Percentiles rank a stretch among this genome's conserved stretches.
Evolutionary conservation across 2,888 invertebrate genomes (phyloP).

Genomic region (Drosophila gaucha): DNA sequence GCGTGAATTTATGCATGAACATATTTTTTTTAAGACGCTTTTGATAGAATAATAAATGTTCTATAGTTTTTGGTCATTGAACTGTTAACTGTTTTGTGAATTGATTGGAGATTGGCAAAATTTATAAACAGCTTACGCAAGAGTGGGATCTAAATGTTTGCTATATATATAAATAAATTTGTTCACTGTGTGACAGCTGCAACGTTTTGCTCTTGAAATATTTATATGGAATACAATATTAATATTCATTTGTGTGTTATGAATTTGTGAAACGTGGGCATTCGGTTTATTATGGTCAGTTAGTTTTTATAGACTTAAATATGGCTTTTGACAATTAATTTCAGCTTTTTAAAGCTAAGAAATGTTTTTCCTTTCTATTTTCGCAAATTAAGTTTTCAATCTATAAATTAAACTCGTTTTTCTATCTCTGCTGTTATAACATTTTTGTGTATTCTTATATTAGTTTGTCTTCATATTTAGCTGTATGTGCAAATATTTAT

Average conservation of each 20-base stretch:
- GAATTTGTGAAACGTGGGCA: not conserved
- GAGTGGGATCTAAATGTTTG: not conserved
- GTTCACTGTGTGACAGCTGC: not conserved
- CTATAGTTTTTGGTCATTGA: slow-evolving; percentile 49
- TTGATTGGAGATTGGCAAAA: slow-evolving; percentile 1
- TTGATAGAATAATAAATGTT: slow-evolving; percentile 1
- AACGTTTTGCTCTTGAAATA: not conserved
- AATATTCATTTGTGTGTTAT: not conserved
- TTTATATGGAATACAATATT: not conserved
- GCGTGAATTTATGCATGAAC: slow-evolving; percentile 46
- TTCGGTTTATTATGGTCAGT: not conserved
- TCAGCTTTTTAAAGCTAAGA: too few species aligned
- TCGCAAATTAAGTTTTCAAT: too few species aligned
- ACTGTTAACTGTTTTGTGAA: slow-evolving; percentile 29
- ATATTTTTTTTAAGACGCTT: not conserved
- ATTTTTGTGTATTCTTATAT: too few species aligned
- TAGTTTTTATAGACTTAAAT: not conserved
- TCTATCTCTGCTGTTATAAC: too few species aligned
- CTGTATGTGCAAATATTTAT: too few species aligned
- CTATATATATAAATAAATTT: not conserved
- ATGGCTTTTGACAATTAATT: not conserved
- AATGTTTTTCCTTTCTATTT: too few species aligned
- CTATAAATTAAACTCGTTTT: too few species aligned
- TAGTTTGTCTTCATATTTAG: too few species aligned
- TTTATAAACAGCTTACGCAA: not conserved